Evolutionary conservation across 2,888 invertebrate genomes (phyloP), one percentile per base, ranked within the genome.

Genomic region (Andrena trimmerana): DNA sequence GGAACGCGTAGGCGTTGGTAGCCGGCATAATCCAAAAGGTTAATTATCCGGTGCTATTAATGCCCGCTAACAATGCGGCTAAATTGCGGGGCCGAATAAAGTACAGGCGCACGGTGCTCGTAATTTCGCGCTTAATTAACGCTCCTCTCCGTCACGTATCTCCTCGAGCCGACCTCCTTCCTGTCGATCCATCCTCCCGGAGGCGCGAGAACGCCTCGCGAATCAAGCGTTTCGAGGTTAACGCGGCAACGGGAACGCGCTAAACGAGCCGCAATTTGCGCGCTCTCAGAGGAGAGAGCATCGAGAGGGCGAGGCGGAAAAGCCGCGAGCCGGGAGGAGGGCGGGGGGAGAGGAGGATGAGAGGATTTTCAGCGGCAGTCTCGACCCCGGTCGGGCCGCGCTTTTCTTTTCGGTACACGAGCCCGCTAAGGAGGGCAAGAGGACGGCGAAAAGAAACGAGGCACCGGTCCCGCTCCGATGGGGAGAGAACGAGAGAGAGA

Each of bases 91-190:
- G 36, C 68, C 59, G 24, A 65, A 81, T 79, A 65, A 73, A 73
- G 68, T 63, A 24, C 69, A 48, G 24, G 42, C 59, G 6, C 65
- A 7, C 52, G 27, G 33, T 50, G 24, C 63, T 69, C 66, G 63
- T 68, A 80, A 72, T 81, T 81, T 80, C 57, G 73, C 13, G 73
- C 81, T 74, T 80, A 81, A 81, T 80, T 80, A 80, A 80, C 81
- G 79, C 16, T 60, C 57, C 59, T 60, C 70, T 27, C 42, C 48
- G 66, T 13, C 77, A 24, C 77, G 63, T 54, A 57, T 59, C 80
- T 72, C 54, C 66, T 31, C 7, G 33, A n/a, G 20, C n/a, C 52
- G 52, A n/a, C 65, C 67, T 78, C 48, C 33, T 50, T 72, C 72
- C 68, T 20, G 62, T 68, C 63, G 52, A 74, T 74, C 68, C 80